Base-by-base conservation (phyloP, 2,888 invertebrate genomes). In the Dexiosoma caninum region DNA sequence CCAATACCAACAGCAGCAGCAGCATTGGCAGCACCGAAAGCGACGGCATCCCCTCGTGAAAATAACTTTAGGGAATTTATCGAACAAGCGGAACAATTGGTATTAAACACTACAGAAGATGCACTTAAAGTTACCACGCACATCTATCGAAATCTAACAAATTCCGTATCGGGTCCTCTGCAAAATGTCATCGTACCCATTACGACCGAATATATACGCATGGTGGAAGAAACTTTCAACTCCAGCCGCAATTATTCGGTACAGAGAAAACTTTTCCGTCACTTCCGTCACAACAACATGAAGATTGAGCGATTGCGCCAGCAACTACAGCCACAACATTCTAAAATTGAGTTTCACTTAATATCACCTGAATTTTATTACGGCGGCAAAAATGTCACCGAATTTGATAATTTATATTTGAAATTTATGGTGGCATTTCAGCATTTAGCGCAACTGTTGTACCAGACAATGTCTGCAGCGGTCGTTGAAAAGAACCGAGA, bases 391-490 rank as follows among this genome's bases (percentile, higher is more conserved):
- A 85, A 84, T 67, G 27, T 42, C 23, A 85, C 85, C 2, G 81
- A 83, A 44, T 83, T 85, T 59, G 84, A 85, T 57, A 82, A 83
- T 80, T 75, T 85, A 16, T 85, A 85, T 79, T 64, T 83, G 72
- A 32, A 67, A 10, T 85, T 85, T 42, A 84, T 85, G 83, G 19
- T 69, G 6, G 21, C 59, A 3, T 85, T 85, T 51, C 66, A 78
- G 23, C n/a, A 7, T 10, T 60, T 79, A 10, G 83, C 84, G 0
- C 60, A 81, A 60, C 35, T 16, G 0, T 46, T 84, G 14, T 83
- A 83, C 81, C 40, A 80, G 10, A 59, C 51, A 2, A 37, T 83
- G 46, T 69, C 81, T 1, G 83, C 83, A 19, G 59, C 62, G 0
- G 79, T 81, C 6, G 83, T 82, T 3, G 85, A 85, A 44, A 53